Base-by-base conservation (phyloP, 2,888 invertebrate genomes). In the Zelleria hepariella region DNA sequence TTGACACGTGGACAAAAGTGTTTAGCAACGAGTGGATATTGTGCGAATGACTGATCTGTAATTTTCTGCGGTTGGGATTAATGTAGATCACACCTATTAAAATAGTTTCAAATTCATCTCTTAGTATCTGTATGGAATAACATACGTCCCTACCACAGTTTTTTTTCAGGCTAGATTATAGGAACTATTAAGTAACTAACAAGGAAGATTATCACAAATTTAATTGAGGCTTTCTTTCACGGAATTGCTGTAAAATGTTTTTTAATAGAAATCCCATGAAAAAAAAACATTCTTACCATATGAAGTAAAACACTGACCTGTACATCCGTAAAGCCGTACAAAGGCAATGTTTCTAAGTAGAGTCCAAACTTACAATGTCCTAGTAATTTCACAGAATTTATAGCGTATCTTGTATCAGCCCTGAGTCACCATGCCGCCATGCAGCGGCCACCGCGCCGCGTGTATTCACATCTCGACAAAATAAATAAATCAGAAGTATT, bases 41-140 rank as follows among this genome's bases (percentile, higher is more conserved):
- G 27, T 32, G 55, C 18, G 21, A 27, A 55, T 55, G 55, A 55
- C 55, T 55, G 55, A 55, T 55, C 55, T 55, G 15, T 42, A 15
- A 10, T 42, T 42, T 15, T 10, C 10, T 15, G 15, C 15, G 32
- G 10, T 42, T 42, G 32, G 6, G 15, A 42, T 42, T 1, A 42
- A 42, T 42, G 10, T 15, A 42, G 15, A 42, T 5, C 32, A 42
- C 1, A 1, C 32, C 4, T 42, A 15, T 42, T 42, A 42, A 42
- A n/a, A n/a, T n/a, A n/a, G n/a, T 42, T 42, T 42, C 15, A 2
- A 42, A 42, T 42, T 15, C 15, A 5, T 42, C 32, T 42, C 32
- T 5, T 42, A 15, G 5, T 10, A 15, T 42, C 10, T 5, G 32
- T 15, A 15, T n/a, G n/a, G n/a, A n/a, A n/a, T n/a, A n/a, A n/a